Evolutionary conservation across 30 jellyfish, hydroid and myxozoan genomes (phyloP).

Genomic region (Morbakka virulenta): DNA sequence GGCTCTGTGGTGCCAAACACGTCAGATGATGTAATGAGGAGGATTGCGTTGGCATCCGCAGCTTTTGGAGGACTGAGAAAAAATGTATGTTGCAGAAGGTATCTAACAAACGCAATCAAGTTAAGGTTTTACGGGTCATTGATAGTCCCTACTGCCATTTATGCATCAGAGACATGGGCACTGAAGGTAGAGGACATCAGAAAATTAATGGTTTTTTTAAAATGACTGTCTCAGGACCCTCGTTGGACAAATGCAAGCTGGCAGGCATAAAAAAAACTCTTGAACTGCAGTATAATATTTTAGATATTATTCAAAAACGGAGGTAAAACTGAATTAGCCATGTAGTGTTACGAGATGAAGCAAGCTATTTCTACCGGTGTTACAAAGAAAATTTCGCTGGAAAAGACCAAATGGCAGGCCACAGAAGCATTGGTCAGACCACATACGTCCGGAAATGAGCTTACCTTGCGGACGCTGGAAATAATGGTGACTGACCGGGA

Average conservation of each 20-base stretch:
- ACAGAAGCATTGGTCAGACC: too few relatives aligned
- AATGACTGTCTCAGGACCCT: neutral
- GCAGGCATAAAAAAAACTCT: too few relatives aligned
- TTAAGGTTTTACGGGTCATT: constrained; percentile 23
- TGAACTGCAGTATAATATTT: too few relatives aligned
- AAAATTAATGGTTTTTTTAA: neutral
- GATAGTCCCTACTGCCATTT: constrained; percentile 32
- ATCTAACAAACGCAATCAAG: neutral
- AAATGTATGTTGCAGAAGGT: constrained; percentile 5
- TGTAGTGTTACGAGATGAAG: too few relatives aligned
- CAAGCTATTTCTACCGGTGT: too few relatives aligned
- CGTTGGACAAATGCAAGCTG: too few relatives aligned
- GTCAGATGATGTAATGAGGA: constrained; percentile 7
- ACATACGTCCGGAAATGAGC: too few relatives aligned
- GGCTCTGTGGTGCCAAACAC: constrained; percentile 24
- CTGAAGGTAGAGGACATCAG: neutral
- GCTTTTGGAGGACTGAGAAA: constrained; percentile 27
- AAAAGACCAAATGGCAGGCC: too few relatives aligned
- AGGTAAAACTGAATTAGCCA: neutral
- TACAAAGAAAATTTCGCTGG: too few relatives aligned
- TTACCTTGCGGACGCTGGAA: too few relatives aligned
- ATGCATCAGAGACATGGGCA: constrained; percentile 55
- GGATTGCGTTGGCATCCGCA: constrained; percentile 24
- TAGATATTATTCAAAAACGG: neutral
- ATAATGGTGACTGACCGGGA: too few relatives aligned